Evolutionary conservation across 1,140 invertebrate genomes (phyloP).

Genomic region (Formica selysi): DNA sequence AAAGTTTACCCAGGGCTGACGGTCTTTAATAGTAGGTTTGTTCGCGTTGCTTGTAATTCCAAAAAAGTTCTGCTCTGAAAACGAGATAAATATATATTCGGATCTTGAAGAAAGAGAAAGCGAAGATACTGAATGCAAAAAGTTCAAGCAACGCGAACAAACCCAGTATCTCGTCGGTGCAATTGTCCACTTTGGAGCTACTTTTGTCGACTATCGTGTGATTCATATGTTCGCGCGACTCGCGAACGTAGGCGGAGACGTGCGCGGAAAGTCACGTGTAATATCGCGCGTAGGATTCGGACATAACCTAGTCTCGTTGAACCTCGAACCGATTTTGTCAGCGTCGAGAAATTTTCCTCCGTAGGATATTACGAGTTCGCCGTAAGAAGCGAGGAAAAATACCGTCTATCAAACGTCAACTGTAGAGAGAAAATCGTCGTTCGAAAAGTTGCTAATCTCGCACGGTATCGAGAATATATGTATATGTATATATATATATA

Average conservation of each 20-base stretch:
- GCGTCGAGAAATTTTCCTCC: neutral
- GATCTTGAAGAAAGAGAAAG: too few species aligned
- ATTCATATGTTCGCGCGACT: slow-evolving; percentile 1
- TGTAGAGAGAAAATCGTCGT: neutral
- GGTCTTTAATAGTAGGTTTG: too few species aligned
- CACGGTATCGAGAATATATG: too few species aligned
- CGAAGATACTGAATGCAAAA: too few species aligned
- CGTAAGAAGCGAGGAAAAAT: neutral
- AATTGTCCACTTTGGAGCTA: neutral
- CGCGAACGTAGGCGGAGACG: neutral
- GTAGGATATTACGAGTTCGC: neutral
- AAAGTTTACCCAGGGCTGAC: too few species aligned
- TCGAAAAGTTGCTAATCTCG: too few species aligned
- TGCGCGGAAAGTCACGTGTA: slow-evolving; percentile 68
- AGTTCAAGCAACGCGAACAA: too few species aligned
- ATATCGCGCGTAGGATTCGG: slow-evolving; percentile 59
- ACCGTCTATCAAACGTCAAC: neutral
- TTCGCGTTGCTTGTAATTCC: too few species aligned
- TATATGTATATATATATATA: too few species aligned
- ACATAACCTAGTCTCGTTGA: slow-evolving; percentile 72
- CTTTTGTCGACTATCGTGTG: neutral
- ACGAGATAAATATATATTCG: too few species aligned
- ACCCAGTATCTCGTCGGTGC: too few species aligned
- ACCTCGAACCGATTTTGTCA: slow-evolving; percentile 50
- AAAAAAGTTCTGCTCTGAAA: too few species aligned